Percentiles rank a stretch among this genome's conserved stretches.
phyloP scores from a whole-genome alignment of 2,797 vertebrate genomes.

The Momotus momota region DNA sequence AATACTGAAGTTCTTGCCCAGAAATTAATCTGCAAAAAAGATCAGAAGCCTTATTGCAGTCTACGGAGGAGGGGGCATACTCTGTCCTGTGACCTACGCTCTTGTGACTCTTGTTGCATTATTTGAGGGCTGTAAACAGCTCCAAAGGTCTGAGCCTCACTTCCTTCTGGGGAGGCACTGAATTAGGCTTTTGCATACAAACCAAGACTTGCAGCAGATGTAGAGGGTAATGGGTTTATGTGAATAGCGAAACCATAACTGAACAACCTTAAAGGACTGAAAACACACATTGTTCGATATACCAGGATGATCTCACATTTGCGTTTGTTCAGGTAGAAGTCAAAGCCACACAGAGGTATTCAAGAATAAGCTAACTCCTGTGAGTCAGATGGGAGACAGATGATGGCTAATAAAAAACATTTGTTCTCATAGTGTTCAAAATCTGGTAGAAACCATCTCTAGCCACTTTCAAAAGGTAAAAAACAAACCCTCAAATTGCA shows the following conservation, averaged over 20 bases:
- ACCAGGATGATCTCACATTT: not conserved
- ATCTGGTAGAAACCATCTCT: not conserved
- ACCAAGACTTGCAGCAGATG: not conserved
- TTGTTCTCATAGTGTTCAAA: not conserved
- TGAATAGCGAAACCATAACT: not conserved
- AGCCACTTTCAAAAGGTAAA: not conserved
- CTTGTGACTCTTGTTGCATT: not conserved
- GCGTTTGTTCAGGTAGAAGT: not conserved
- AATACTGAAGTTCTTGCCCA: not conserved
- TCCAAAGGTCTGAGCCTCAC: not conserved
- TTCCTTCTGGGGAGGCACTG: not conserved
- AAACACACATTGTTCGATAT: not conserved
- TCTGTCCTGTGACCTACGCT: not conserved
- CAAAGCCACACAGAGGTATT: not conserved
- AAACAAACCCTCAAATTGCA: not conserved
- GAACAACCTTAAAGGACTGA: not conserved
- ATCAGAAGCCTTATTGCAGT: not conserved
- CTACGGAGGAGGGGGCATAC: not conserved
- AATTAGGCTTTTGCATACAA: not conserved
- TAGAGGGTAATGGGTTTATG: not conserved
- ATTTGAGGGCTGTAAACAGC: not conserved
- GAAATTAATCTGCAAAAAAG: not conserved
- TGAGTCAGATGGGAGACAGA: not conserved
- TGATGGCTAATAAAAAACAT: not conserved
- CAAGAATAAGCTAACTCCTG: not conserved